Evolutionary conservation across 2,113 vertebrate genomes (phyloP), one percentile per base, ranked within the genome.

Genomic region (Menidia beryllina): DNA sequence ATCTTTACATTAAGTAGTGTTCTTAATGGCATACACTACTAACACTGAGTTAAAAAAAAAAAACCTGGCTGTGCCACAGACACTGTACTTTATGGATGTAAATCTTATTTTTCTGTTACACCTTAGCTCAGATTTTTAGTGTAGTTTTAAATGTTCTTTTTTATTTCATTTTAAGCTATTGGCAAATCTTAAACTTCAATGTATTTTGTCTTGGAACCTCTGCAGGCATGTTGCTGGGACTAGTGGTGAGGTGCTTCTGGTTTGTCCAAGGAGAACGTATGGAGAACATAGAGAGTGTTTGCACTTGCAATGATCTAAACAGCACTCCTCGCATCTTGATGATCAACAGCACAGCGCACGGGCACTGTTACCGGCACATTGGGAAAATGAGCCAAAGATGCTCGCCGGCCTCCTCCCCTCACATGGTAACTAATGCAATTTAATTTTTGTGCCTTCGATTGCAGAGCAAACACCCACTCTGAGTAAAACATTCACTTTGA

Each of bases 181-280:
- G 7, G 30, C 7, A 10, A 34, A 34, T 34, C 30, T 15, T 13
- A 5, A 10, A 12, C 12, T 72, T 39, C 36, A 43, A 50, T 39
- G 24, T 19, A 2, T 23, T 27, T 34, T 5, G 19, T 43, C 21
- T n/a, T 25, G 27, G 7, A 3, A 20, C 24, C 7, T 48, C 25
- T 38, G 19, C 76, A 96, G 95, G 95, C 12, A 87, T 95, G 27
- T 57, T 96, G 68, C 92, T 95, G 91, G 94, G 95, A 68, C 79
- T 95, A 53, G 89, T 93, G 30, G 79, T 95, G 84, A 91, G 83
- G 45, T 94, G 90, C 2, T 79, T 90, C 41, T 92, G 88, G n/a
- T 85, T 89, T 73, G 88, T 86, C 75, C 80, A 90, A 49, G 63
- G 56, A 50, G 86, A 88, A 49, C 89, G 77, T 45, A 80, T 79